Evolutionary conservation across 2,113 vertebrate genomes (phyloP).

Genomic region (Sturnira hondurensis): DNA sequence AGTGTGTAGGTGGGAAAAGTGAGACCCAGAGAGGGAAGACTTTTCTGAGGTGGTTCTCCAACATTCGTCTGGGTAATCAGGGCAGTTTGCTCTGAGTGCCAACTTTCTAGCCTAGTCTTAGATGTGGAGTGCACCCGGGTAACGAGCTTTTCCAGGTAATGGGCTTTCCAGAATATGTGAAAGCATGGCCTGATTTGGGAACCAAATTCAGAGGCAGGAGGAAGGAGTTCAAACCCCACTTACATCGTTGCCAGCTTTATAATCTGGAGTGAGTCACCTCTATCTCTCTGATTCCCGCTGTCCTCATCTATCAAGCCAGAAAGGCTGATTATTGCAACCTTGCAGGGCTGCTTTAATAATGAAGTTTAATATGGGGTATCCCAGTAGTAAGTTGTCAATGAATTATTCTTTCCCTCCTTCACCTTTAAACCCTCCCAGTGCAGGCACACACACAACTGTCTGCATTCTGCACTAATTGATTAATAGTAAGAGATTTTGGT

Average conservation of each 20-base stretch:
- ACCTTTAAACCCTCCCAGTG: background rate
- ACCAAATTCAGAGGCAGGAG: background rate
- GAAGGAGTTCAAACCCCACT: background rate
- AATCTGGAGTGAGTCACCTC: background rate
- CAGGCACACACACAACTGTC: background rate
- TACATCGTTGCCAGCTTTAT: background rate
- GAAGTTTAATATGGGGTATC: background rate
- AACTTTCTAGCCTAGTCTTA: background rate
- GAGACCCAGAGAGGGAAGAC: background rate
- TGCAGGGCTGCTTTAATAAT: background rate
- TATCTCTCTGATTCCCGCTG: background rate
- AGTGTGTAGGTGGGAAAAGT: background rate
- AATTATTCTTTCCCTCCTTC: background rate
- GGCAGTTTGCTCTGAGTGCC: background rate
- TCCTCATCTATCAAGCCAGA: background rate
- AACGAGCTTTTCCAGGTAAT: rapidly evolving
- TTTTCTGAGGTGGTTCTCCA: background rate
- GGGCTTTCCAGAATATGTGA: background rate
- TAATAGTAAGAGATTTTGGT: background rate
- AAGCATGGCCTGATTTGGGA: background rate
- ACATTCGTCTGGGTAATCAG: background rate
- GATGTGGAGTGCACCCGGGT: rapidly evolving
- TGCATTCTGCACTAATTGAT: background rate
- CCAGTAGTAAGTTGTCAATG: background rate
- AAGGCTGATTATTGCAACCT: background rate